Evolutionary conservation across 2,888 invertebrate genomes (phyloP).

Genomic region (Trichopria drosophilae): DNA sequence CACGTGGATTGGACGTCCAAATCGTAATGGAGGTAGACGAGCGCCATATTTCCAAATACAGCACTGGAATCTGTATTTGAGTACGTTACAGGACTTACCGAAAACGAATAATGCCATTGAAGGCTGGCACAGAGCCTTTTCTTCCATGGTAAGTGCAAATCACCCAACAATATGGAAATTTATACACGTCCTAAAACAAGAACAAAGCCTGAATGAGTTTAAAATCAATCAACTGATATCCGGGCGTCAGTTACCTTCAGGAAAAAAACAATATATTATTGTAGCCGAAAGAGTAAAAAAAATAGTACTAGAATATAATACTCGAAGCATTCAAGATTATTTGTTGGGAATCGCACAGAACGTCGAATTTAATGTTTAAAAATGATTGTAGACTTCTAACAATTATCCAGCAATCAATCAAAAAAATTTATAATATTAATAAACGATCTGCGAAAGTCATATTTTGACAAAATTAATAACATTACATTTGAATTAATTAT

Average conservation of each 20-base stretch:
- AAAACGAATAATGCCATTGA: slow-evolving; percentile 15
- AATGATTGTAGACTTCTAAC: too few species aligned
- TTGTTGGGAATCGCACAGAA: too few species aligned
- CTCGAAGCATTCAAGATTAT: too few species aligned
- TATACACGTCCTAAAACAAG: slow-evolving; percentile 5
- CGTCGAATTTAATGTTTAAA: too few species aligned
- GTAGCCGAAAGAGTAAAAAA: neutral
- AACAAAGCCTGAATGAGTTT: slow-evolving; percentile 8
- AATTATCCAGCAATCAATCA: too few species aligned
- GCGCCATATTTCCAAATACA: neutral
- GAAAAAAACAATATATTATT: slow-evolving; percentile 4
- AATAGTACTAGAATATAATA: neutral
- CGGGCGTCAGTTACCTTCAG: neutral
- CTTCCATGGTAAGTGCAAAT: neutral
- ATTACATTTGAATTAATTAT: too few species aligned
- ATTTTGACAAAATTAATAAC: too few species aligned
- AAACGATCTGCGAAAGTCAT: too few species aligned
- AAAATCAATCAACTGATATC: neutral
- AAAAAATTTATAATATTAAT: too few species aligned
- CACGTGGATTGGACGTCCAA: too few species aligned
- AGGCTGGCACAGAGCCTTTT: slow-evolving; percentile 18
- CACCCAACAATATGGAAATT: slow-evolving; percentile 19
- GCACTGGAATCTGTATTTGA: slow-evolving; percentile 14
- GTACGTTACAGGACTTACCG: neutral
- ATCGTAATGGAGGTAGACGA: too few species aligned